phyloP scores from a whole-genome alignment of 2,888 invertebrate species.

The Thecophora atra region DNA sequence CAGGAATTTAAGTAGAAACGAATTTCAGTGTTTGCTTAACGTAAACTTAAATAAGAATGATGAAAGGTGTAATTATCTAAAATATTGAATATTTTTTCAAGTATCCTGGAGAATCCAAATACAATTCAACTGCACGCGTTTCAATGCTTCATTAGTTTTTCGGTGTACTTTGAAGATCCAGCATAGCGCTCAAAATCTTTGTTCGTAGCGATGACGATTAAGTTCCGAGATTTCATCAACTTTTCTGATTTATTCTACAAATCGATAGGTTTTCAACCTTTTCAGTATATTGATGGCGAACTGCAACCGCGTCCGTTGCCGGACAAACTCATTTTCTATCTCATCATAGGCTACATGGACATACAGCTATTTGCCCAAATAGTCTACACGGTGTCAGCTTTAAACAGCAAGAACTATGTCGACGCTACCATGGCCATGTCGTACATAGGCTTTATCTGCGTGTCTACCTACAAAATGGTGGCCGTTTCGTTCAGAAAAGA shows the following conservation, averaged over 20 bases:
- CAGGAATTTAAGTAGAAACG: neutral
- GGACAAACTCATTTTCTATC: conserved; percentile 43
- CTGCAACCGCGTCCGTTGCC: neutral
- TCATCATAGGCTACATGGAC: conserved; percentile 48
- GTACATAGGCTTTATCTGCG: conserved; percentile 46
- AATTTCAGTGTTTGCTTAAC: conserved; percentile 6
- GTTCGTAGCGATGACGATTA: conserved; percentile 9
- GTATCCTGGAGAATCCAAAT: too few species aligned
- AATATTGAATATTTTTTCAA: neutral
- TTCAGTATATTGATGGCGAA: conserved; percentile 36
- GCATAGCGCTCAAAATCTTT: too few species aligned
- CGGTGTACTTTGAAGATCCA: too few species aligned
- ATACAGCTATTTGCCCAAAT: conserved; percentile 41
- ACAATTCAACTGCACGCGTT: too few species aligned
- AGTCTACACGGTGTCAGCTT: conserved; percentile 43
- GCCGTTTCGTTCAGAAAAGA: conserved; percentile 43
- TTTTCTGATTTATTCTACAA: conserved; percentile 55
- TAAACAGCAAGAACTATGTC: conserved; percentile 43
- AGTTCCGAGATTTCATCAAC: conserved; percentile 52
- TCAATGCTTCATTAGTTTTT: too few species aligned
- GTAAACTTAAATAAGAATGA: neutral
- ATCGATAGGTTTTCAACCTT: conserved; percentile 52
- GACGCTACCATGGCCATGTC: conserved; percentile 48
- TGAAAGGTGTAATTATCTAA: neutral
- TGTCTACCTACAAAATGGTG: conserved; percentile 48